Percentiles rank a stretch among this genome's conserved stretches.
Conservation (phyloP, 2,888 invertebrate genomes). For the Teleiodes luculella region DNA sequence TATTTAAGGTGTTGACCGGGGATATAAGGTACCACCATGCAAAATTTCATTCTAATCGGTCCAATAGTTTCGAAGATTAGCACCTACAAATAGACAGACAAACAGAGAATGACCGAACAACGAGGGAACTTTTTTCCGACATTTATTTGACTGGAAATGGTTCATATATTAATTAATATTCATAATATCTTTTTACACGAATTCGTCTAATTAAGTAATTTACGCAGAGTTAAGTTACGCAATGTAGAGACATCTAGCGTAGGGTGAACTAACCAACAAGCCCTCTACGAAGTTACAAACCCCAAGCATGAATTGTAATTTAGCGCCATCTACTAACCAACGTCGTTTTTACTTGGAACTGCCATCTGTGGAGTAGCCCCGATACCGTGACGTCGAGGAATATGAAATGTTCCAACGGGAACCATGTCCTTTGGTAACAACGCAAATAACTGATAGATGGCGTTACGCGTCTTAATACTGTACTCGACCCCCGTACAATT, state of each 20-base stretch:
- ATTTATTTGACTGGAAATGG: too few species aligned
- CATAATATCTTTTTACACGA: too few species aligned
- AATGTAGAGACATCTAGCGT: conserved; percentile 39
- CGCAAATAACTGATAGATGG: not conserved
- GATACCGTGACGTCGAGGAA: not conserved
- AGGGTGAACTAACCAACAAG: conserved; percentile 27
- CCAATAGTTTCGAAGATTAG: too few species aligned
- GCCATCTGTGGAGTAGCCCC: not conserved
- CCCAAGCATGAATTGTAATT: not conserved
- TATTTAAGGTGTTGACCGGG: too few species aligned
- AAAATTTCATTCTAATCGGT: too few species aligned
- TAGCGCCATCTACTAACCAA: conserved; percentile 9
- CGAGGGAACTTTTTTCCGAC: too few species aligned
- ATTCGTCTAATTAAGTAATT: too few species aligned
- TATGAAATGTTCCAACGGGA: not conserved
- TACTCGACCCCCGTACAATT: not conserved
- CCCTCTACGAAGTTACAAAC: not conserved
- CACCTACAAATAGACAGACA: too few species aligned
- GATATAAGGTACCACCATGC: too few species aligned
- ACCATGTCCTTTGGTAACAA: not conserved
- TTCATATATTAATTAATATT: too few species aligned
- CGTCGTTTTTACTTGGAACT: not conserved
- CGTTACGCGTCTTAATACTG: not conserved
- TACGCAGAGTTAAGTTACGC: not conserved
- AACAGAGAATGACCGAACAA: too few species aligned